phyloP scores from a whole-genome alignment of 2,888 invertebrate species.

The Chrysina gloriosa region DNA sequence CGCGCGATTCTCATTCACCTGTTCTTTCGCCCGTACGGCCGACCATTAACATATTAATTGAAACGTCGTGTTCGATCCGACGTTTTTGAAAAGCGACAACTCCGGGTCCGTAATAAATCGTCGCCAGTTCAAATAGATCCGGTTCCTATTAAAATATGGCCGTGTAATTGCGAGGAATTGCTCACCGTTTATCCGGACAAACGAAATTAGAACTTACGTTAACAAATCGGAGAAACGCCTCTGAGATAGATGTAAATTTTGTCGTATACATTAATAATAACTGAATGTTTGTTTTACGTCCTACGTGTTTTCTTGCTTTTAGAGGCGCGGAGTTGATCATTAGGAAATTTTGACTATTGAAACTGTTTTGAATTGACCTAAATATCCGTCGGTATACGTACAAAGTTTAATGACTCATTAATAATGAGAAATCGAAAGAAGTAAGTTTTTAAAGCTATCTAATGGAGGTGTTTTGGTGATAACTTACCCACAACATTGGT shows the following conservation, averaged over 20 bases:
- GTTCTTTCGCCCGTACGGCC: background rate
- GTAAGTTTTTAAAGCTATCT: too few relatives aligned
- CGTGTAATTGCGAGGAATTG: conserved; percentile 11
- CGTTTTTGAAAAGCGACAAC: background rate
- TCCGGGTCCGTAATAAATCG: conserved; percentile 8
- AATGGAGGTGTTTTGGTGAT: too few relatives aligned
- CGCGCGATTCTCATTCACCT: background rate
- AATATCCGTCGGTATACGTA: too few relatives aligned
- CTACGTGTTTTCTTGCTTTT: too few relatives aligned
- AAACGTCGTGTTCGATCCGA: conserved; percentile 4
- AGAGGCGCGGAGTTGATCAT: too few relatives aligned
- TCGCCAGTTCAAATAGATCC: background rate
- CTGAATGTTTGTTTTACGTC: too few relatives aligned
- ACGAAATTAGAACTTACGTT: background rate
- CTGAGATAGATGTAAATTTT: background rate
- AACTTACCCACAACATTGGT: too few relatives aligned
- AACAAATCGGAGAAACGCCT: background rate
- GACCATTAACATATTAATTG: conserved; percentile 25
- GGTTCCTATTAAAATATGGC: background rate
- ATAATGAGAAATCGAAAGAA: too few relatives aligned
- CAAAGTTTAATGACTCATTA: too few relatives aligned
- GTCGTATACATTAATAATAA: background rate
- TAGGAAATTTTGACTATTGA: too few relatives aligned
- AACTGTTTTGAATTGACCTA: too few relatives aligned
- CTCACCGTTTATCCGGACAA: background rate